Conservation (phyloP, 30 jellyfish, hydroid and myxozoan species). For the Hydra vulgaris region DNA sequence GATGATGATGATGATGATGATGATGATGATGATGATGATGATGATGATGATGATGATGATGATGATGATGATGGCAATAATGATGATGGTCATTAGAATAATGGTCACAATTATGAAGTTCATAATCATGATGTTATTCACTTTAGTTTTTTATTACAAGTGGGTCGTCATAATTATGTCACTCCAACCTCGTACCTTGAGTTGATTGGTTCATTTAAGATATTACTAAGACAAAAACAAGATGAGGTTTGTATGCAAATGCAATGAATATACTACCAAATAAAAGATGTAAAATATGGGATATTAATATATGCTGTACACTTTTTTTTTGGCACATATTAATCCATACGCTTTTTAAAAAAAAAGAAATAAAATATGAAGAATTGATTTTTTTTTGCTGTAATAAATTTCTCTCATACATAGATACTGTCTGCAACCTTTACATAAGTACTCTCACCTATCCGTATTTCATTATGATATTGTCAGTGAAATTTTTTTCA, state of each 20-base stretch:
- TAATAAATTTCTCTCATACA: no score
- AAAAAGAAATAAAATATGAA: no score
- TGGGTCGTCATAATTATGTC: slow-evolving; percentile 92
- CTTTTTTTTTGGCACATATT: no score
- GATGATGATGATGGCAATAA: background rate
- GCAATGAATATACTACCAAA: no score
- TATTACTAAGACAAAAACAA: slow-evolving; percentile 62
- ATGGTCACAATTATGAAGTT: background rate
- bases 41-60: background rate
- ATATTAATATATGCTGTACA: background rate
- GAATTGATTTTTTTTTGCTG: no score
- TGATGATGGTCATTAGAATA: no score
- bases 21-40: background rate
- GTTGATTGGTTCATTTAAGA: slow-evolving; percentile 75
- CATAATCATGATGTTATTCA: background rate
- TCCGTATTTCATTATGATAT: no score
- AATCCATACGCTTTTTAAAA: no score
- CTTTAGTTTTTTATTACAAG: slow-evolving; percentile 65
- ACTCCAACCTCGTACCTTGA: slow-evolving; percentile 96
- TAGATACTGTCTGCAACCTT: no score
- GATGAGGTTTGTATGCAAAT: slow-evolving; percentile 82
- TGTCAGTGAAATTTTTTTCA: no score
- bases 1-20: background rate
- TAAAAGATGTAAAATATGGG: background rate
- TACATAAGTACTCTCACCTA: no score